Conservation (phyloP, 2,797 vertebrate genomes). For the Karalla daura region DNA sequence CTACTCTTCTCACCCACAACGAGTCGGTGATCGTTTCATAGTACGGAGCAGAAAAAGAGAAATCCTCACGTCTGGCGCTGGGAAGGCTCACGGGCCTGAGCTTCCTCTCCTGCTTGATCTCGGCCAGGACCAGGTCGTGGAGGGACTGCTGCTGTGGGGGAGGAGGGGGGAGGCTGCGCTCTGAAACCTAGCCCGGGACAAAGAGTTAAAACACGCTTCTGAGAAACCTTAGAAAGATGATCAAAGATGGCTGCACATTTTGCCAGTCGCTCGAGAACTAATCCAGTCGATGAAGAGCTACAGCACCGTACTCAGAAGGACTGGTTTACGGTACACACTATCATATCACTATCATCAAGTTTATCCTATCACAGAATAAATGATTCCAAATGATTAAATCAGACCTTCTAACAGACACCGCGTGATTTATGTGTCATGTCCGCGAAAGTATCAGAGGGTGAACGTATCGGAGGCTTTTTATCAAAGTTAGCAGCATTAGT, state of each 20-base stretch:
- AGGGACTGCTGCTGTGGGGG: slow-evolving; percentile 88
- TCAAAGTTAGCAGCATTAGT: neutral
- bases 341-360: neutral
- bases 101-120: slow-evolving; percentile 92
- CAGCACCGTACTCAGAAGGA: too few relatives aligned
- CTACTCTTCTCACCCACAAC: too few relatives aligned
- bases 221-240: neutral
- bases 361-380: neutral
- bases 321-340: too few relatives aligned
- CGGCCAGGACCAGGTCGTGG: slow-evolving; percentile 92
- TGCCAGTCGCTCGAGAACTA: neutral
- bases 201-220: neutral
- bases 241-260: neutral
- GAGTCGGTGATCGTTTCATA: too few relatives aligned
- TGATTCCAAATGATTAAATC: neutral
- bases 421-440: neutral
- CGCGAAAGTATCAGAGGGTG: neutral
- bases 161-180: slow-evolving; percentile 88
- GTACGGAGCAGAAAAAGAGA: neutral
- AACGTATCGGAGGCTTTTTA: neutral
- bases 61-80: slow-evolving; percentile 72
- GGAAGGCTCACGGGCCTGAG: slow-evolving; percentile 85
- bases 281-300: too few relatives aligned
- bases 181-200: slow-evolving; percentile 84
- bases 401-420: too few relatives aligned